phyloP scores from a whole-genome alignment of 2,888 invertebrate genomes.

The Agriotes lineatus region DNA sequence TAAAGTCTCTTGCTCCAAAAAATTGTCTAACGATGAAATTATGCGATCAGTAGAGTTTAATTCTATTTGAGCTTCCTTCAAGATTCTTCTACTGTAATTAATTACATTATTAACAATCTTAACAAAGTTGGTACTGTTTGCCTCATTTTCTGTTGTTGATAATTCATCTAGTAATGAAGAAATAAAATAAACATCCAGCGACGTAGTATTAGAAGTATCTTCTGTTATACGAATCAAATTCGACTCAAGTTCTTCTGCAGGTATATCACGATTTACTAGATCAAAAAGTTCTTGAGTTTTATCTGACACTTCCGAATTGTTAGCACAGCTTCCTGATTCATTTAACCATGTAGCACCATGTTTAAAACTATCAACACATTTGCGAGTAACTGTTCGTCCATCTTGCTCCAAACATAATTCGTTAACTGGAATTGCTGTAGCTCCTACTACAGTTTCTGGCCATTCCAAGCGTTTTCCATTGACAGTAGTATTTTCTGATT shows the following conservation, averaged over 20 bases:
- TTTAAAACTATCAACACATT: slow-evolving; percentile 70
- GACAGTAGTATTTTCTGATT: slow-evolving; percentile 17
- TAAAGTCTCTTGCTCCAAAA: slow-evolving; percentile 62
- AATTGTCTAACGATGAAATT: slow-evolving; percentile 70
- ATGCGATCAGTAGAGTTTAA: slow-evolving; percentile 74
- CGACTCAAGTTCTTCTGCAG: slow-evolving; percentile 14
- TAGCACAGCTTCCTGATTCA: slow-evolving; percentile 53
- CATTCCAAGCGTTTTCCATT: slow-evolving; percentile 53
- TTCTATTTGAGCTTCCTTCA: slow-evolving; percentile 63
- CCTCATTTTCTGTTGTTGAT: neutral
- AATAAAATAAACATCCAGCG: slow-evolving; percentile 41
- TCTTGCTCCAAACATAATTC: slow-evolving; percentile 70
- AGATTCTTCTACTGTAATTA: slow-evolving; percentile 65
- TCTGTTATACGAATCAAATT: slow-evolving; percentile 28
- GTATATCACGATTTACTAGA: slow-evolving; percentile 27
- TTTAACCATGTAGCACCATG: slow-evolving; percentile 65
- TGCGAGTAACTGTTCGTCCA: slow-evolving; percentile 70
- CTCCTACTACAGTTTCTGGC: slow-evolving; percentile 67
- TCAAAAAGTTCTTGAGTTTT: slow-evolving; percentile 49
- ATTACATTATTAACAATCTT: slow-evolving; percentile 64
- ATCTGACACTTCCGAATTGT: slow-evolving; percentile 23
- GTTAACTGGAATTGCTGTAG: slow-evolving; percentile 66
- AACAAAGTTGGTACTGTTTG: neutral
- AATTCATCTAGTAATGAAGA: slow-evolving; percentile 40
- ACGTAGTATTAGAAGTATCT: slow-evolving; percentile 23